Percentiles rank a stretch among this genome's conserved stretches.
phyloP scores from a whole-genome alignment of 2,113 vertebrate species.

The Pica pica region DNA sequence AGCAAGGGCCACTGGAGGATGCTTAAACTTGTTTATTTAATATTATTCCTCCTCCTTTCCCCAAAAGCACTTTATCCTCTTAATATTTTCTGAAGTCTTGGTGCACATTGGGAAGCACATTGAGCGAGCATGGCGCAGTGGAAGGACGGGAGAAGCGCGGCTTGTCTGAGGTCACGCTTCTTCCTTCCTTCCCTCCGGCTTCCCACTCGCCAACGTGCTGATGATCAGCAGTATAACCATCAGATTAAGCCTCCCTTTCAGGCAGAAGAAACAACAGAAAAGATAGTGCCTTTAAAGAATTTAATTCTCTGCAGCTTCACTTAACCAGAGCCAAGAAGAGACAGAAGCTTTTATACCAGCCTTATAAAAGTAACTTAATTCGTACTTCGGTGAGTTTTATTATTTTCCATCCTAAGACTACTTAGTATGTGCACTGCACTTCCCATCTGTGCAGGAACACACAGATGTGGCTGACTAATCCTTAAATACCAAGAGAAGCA shows the following conservation, averaged over 20 bases:
- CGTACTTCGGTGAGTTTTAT: background rate
- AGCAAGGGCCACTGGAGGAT: slow-evolving; percentile 37
- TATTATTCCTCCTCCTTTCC: slow-evolving; percentile 10
- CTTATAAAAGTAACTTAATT: slow-evolving; percentile 8
- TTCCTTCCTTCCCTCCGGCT: background rate
- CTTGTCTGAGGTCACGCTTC: rapidly evolving
- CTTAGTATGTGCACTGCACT: background rate
- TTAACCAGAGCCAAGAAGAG: background rate
- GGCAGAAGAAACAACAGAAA: background rate
- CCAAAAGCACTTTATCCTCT: slow-evolving; percentile 26
- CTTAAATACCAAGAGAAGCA: slow-evolving; percentile 13
- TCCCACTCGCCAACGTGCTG: background rate
- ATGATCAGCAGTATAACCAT: background rate
- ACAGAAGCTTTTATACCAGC: background rate
- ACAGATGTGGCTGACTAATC: background rate
- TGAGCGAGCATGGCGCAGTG: rapidly evolving
- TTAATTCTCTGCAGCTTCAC: background rate
- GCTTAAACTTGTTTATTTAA: slow-evolving; percentile 56
- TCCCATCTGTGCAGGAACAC: background rate
- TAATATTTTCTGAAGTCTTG: background rate
- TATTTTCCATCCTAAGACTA: background rate
- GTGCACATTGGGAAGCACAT: background rate
- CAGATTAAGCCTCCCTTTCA: background rate
- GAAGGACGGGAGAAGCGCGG: rapidly evolving
- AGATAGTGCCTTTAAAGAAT: background rate